A percentile compares a stretch with the other conserved stretches of the same genome.
These are phyloP conservation scores for Aythya baeri DNA, from an alignment of 2,113 vertebrate species.

Conservation along the genomic window DNA sequence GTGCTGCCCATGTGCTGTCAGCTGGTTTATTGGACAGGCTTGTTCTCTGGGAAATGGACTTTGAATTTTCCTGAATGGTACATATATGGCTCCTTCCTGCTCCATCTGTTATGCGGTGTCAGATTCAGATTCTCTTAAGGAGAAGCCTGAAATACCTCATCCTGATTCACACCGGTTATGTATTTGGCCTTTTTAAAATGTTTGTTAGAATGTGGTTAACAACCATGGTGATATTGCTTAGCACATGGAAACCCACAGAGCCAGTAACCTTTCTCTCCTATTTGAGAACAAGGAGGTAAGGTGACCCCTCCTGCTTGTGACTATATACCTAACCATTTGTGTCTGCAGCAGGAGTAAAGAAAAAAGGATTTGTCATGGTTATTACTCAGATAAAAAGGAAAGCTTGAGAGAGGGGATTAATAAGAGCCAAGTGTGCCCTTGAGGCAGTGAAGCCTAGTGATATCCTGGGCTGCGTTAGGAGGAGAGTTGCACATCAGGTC, in stretches of 20 bases:
- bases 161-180: background rate
- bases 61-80: background rate
- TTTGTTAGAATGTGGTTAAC: background rate
- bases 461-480: background rate
- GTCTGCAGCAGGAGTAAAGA: background rate
- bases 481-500: background rate
- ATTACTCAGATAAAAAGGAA: background rate
- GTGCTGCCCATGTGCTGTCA: background rate
- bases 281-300: background rate
- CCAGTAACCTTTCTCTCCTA: background rate
- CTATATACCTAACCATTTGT: background rate
- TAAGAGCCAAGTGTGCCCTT: background rate
- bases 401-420: background rate
- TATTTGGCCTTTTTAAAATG: background rate
- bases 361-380: background rate
- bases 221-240: background rate
- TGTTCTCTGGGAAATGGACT: background rate
- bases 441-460: background rate
- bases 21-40: background rate
- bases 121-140: background rate
- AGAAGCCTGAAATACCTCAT: background rate
- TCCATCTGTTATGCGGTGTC: background rate
- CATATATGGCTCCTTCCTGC: background rate
- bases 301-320: background rate
- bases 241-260: background rate